Percentiles rank a stretch among this genome's conserved stretches.
Conservation (phyloP, 2,113 vertebrate genomes). For the Ariopsis seemanni region DNA sequence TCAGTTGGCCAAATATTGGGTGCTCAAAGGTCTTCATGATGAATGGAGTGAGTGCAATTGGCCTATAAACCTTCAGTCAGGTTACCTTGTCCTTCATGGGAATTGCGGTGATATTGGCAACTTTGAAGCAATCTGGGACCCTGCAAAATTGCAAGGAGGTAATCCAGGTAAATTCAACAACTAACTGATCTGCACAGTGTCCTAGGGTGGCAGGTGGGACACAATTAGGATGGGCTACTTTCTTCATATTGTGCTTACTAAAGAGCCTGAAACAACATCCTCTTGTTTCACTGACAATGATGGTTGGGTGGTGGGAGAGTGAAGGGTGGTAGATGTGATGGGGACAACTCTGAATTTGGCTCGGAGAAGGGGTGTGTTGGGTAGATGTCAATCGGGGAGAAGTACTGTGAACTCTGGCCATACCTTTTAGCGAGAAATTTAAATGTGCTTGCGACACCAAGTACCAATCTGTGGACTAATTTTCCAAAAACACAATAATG, state of each 20-base stretch:
- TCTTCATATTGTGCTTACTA: not conserved
- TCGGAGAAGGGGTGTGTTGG: not conserved
- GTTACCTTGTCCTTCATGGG: not conserved
- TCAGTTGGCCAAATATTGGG: not conserved
- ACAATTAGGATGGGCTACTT: not conserved
- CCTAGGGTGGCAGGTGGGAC: no score
- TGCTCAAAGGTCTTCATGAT: not conserved
- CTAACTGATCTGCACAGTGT: no score
- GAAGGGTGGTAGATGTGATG: not conserved
- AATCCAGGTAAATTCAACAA: no score
- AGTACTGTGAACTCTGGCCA: not conserved
- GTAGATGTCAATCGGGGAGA: not conserved
- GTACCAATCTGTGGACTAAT: not conserved
- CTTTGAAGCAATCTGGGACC: not conserved
- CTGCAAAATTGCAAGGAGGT: no score
- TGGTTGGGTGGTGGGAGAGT: not conserved
- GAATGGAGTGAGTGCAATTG: not conserved
- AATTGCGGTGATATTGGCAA: not conserved
- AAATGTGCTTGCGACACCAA: not conserved
- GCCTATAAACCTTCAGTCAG: not conserved
- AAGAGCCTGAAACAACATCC: not conserved
- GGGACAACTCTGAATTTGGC: not conserved
- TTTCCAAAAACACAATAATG: not conserved
- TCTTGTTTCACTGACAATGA: not conserved
- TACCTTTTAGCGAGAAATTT: not conserved